Percentiles rank a stretch among this genome's conserved stretches.
phyloP scores from a whole-genome alignment of 1,140 invertebrate genomes.

The Phocides pigmalion region DNA sequence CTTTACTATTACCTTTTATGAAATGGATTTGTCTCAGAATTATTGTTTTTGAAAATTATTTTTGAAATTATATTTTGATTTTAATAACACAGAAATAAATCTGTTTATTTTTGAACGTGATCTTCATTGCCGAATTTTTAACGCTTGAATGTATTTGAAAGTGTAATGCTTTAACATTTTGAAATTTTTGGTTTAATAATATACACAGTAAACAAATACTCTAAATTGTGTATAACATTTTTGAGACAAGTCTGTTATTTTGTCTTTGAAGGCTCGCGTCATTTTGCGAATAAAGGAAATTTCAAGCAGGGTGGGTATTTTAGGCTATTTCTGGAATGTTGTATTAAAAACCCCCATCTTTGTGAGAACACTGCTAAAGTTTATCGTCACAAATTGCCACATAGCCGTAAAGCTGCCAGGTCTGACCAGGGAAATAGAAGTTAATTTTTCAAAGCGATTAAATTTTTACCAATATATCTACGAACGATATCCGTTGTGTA shows the following conservation, averaged over 20 bases:
- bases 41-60: too few relatives aligned
- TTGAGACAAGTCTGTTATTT: neutral
- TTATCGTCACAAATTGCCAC: neutral
- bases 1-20: too few relatives aligned
- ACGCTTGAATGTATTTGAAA: too few relatives aligned
- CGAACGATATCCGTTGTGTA: neutral
- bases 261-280: neutral
- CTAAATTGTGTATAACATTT: neutral
- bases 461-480: neutral
- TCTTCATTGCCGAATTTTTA: too few relatives aligned
- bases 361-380: neutral
- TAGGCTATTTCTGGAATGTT: neutral
- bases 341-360: neutral
- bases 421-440: neutral
- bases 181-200: too few relatives aligned
- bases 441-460: neutral
- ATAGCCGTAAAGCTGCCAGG: neutral
- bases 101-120: too few relatives aligned
- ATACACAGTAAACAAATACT: neutral
- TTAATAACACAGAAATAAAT: too few relatives aligned
- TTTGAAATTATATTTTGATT: too few relatives aligned
- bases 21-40: too few relatives aligned
- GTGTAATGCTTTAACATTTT: too few relatives aligned
- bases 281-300: neutral
- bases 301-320: neutral